phyloP scores from a whole-genome alignment of 2,113 vertebrate genomes.

The Macrotis lagotis region DNA sequence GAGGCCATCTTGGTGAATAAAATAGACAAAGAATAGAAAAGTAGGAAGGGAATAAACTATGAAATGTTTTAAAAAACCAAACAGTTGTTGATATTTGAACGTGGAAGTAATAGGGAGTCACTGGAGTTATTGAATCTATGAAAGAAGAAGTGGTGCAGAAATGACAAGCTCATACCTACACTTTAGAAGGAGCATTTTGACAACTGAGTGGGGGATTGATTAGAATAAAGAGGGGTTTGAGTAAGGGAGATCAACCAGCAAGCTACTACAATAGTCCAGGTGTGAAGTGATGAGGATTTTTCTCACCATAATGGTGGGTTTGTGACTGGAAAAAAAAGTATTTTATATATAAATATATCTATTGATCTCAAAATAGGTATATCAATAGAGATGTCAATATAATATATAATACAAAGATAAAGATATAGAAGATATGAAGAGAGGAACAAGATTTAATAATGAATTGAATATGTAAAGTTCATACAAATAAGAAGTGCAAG shows the following conservation, averaged over 20 bases:
- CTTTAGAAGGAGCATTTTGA: background rate
- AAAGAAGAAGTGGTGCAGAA: no score
- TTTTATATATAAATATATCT: background rate
- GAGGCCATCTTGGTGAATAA: background rate
- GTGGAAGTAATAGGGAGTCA: background rate
- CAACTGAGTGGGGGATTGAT: background rate
- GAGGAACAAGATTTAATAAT: background rate
- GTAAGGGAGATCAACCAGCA: background rate
- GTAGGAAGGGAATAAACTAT: background rate
- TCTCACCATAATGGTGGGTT: background rate
- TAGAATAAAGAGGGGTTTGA: background rate
- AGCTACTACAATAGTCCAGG: background rate
- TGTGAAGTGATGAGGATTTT: background rate
- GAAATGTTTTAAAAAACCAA: background rate
- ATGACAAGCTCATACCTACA: background rate
- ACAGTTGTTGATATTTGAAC: background rate
- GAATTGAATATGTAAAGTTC: background rate
- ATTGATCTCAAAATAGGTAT: background rate
- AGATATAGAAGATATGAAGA: background rate
- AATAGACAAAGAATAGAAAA: background rate
- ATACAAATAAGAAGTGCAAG: background rate
- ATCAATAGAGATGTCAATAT: no score
- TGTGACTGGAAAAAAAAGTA: background rate
- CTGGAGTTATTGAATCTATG: background rate
- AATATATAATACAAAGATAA: no score